phyloP scores from a whole-genome alignment of 2,888 invertebrate species.

The Eupithecia exiguata region DNA sequence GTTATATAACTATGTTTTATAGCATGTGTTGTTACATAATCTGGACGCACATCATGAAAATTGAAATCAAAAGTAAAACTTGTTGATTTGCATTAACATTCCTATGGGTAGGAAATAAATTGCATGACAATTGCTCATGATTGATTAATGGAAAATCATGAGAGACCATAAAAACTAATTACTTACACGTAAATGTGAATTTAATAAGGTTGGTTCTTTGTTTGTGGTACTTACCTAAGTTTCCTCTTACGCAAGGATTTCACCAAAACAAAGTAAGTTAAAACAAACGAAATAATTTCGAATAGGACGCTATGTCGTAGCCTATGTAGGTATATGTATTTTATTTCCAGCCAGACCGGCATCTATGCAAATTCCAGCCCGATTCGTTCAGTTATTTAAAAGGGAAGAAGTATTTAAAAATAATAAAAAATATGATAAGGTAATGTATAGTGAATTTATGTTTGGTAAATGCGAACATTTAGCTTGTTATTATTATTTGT shows the following conservation, averaged over 20 bases:
- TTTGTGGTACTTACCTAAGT: not conserved
- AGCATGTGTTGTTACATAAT: no score
- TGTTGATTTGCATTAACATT: not conserved
- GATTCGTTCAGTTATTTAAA: no score
- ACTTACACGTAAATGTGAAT: not conserved
- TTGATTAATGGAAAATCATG: conserved; percentile 17
- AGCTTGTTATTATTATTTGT: no score
- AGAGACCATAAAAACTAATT: conserved; percentile 10
- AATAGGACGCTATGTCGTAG: no score
- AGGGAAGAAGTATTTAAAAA: no score
- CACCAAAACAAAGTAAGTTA: not conserved
- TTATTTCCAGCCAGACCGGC: no score
- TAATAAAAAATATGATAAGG: no score
- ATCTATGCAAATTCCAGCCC: no score
- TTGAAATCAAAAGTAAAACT: not conserved
- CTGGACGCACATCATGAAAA: not conserved
- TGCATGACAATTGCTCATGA: not conserved
- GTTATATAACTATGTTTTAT: no score
- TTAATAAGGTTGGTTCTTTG: conserved; percentile 6
- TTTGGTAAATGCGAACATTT: no score
- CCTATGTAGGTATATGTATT: no score
- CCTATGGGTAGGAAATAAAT: not conserved
- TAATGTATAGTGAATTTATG: no score
- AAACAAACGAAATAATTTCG: not conserved
- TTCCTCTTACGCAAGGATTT: not conserved